Base-by-base conservation (phyloP, 2,797 vertebrate genomes). In the Cynopterus sphinx region DNA sequence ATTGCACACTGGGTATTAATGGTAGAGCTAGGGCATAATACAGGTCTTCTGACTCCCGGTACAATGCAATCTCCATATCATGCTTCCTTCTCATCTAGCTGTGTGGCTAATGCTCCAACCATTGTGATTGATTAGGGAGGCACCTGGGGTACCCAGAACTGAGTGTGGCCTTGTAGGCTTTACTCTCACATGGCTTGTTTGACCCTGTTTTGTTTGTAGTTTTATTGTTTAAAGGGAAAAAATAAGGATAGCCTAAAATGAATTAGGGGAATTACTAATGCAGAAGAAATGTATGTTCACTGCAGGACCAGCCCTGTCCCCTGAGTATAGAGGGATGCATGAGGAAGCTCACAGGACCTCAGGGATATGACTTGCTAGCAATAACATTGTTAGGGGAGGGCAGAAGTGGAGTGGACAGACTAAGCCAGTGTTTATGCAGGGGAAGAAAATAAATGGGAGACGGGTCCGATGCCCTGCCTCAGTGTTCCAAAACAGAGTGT, bases 251-350 rank as follows among this genome's bases (percentile, higher is more conserved):
- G 41, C 43, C 68, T 51, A 31, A 95, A 57, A 39, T 68, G 88
- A 95, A 92, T 95, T 26, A 92, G 46, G 82, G n/a, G 57, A 68
- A 28, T 92, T 96, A 77, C 57, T 95, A 70, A 91, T n/a, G 22
- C 51, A 57, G 59, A 93, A 96, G 78, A 90, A 91, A 95, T 83
- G 86, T 49, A 57, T 88, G 28, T 61, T 94, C 68, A 36, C 82
- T 67, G 31, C 39, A 57, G 51, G 92, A 63, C 68, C 65, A 93
- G 0, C 83, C 46, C 49, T 70, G 1, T 88, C 57, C 82, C 68
- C 36, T 81, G 74, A 74, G 94, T 67, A 36, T 36, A 43, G 43
- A 68, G 21, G 67, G n/a, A 74, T 33, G 17, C 55, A 71, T 9
- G 55, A 43, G 83, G 92, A 88, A 74, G 57, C 33, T 87, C 53